phyloP scores from a whole-genome alignment of 2,797 vertebrate species.

The Neosilurus mollespiculum region DNA sequence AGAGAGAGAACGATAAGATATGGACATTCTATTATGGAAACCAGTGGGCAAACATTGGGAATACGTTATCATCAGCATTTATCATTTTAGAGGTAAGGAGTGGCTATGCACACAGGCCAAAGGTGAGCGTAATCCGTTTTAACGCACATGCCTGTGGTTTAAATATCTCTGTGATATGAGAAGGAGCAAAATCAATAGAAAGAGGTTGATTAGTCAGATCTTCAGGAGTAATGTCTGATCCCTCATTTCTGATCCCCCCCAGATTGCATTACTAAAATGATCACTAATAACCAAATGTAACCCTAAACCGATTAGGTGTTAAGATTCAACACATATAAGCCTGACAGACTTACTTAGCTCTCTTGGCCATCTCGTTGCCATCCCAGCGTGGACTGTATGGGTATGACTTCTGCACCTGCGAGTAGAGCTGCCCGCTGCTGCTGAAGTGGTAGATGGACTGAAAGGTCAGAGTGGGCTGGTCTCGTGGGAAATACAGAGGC shows the following conservation, averaged over 20 bases:
- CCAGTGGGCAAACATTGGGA: slow-evolving; percentile 32
- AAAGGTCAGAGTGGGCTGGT: slow-evolving; percentile 96
- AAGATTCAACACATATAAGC: background rate
- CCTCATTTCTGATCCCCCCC: background rate
- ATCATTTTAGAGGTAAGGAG: slow-evolving; percentile 49
- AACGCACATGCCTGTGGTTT: background rate
- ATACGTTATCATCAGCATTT: slow-evolving; percentile 51
- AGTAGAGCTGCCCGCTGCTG: slow-evolving; percentile 94
- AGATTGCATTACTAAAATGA: background rate
- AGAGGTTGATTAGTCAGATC: background rate
- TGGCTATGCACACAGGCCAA: slow-evolving; percentile 43
- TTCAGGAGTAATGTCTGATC: no score
- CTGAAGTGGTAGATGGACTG: slow-evolving; percentile 98
- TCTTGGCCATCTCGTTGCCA: slow-evolving; percentile 99
- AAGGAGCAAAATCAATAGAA: background rate
- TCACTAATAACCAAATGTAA: background rate
- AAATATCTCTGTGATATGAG: background rate
- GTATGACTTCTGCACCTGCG: slow-evolving; percentile 96
- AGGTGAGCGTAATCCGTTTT: slow-evolving; percentile 27
- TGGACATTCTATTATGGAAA: slow-evolving; percentile 13
- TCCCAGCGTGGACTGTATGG: slow-evolving; percentile 99
- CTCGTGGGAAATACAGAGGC: slow-evolving; percentile 94
- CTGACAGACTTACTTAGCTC: slow-evolving; percentile 89
- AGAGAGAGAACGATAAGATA: slow-evolving; percentile 36
- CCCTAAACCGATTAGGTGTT: background rate